A percentile compares a stretch with the other conserved stretches of the same genome.
phyloP scores from a whole-genome alignment of 2,797 vertebrate species.

The Chaunax sp. region DNA sequence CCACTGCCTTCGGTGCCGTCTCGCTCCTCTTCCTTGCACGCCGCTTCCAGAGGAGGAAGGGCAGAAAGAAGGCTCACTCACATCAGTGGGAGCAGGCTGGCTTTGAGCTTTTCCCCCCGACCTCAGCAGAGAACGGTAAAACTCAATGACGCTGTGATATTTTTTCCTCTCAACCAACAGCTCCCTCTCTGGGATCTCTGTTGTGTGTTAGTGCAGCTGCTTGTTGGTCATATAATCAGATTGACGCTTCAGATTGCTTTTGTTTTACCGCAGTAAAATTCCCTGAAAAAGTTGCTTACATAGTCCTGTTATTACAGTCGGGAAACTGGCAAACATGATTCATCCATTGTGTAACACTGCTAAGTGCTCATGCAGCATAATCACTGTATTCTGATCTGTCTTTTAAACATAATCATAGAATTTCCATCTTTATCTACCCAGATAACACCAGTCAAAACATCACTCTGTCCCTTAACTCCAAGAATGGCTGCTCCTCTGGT shows the following conservation, averaged over 20 bases:
- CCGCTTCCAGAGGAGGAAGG: slow-evolving; percentile 93
- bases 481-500: slow-evolving; percentile 83
- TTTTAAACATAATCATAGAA: no score
- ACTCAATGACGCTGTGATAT: not conserved
- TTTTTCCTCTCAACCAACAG: not conserved
- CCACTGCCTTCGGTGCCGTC: slow-evolving; percentile 88
- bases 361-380: not conserved
- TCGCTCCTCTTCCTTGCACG: slow-evolving; percentile 92
- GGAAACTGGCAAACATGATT: not conserved
- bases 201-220: not conserved
- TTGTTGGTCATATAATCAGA: slow-evolving; percentile 28
- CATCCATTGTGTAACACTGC: slow-evolving; percentile 1
- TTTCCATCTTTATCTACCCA: slow-evolving; percentile 60
- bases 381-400: not conserved
- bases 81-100: slow-evolving; percentile 85
- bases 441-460: slow-evolving; percentile 88
- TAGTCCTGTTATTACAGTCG: not conserved
- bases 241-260: not conserved
- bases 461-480: slow-evolving; percentile 88
- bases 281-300: no score
- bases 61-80: slow-evolving; percentile 82
- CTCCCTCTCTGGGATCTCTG: not conserved
- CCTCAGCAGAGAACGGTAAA: slow-evolving; percentile 86
- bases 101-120: slow-evolving; percentile 81
- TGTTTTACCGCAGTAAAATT: no score